Base-by-base conservation (phyloP, 2,888 invertebrate genomes). In the Drosophila recens region DNA sequence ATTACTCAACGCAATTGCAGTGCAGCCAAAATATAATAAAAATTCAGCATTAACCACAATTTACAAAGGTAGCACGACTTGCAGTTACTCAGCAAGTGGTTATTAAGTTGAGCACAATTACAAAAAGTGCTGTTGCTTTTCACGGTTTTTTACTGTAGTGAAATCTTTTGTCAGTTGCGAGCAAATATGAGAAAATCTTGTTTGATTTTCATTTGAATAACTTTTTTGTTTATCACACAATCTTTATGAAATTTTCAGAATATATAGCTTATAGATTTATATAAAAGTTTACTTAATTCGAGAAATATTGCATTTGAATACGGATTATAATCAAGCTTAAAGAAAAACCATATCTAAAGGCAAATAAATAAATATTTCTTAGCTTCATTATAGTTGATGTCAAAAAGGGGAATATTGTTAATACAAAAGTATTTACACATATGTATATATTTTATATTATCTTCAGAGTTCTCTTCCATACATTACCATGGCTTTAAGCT, bases 1-100 rank as follows among this genome's bases (percentile, higher is more conserved):
- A 76, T 79, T 76, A 79, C 79, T 79, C 52, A 65, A 65, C 69
- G 69, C 69, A 79, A 74, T 74, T 73, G 48, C 64, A 75, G 45
- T 38, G 59, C 69, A 79, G 51, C 38, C 34, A 40, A 56, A 53
- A 38, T 2, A 38, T n/a, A 34, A 57, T 6, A 30, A 33, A 10
- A 49, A 36, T n/a, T n/a, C 48, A 34, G 10, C 30, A 54, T 11
- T n/a, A 27, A 42, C 11, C 15, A 2, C 20, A 2, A 13, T 8
- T 33, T 2, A 11, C 4, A 36, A 36, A 23, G 40, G 23, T 1
- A 30, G 27, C 62, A 30, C 13, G 36, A 52, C 56, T 34, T 11
- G 23, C 42, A 51, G 49, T 51, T 65, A 65, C 56, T 10, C 43
- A 17, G 20, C 5, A 52, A 27, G 13, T 45, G 45, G 1, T 11